Evolutionary conservation across 2,888 invertebrate species (phyloP).

Genomic region (Metacarcinus magister): DNA sequence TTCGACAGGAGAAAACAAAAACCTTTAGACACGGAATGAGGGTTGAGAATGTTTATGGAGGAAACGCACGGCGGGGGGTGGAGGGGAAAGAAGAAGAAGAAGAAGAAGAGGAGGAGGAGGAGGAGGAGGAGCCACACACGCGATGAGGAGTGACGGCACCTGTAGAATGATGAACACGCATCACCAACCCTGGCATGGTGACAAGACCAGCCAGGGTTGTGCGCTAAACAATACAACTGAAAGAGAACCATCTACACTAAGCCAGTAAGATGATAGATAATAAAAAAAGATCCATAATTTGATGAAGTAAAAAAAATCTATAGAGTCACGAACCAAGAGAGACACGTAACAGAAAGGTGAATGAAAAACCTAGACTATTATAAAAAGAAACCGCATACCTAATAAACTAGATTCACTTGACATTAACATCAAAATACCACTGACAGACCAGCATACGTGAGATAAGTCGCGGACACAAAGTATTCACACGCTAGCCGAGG

Average conservation of each 20-base stretch:
- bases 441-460: neutral
- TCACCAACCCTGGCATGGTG: neutral
- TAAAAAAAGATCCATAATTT: neutral
- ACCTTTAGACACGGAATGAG: conserved; percentile 33
- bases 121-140: neutral
- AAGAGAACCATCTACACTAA: neutral
- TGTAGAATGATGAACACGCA: neutral
- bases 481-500: neutral
- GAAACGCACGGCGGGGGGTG: neutral
- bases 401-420: neutral
- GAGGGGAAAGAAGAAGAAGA: neutral
- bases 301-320: neutral
- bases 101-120: neutral
- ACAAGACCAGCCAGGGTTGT: neutral
- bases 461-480: conserved; percentile 18
- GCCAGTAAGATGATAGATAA: neutral
- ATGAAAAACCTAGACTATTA: neutral
- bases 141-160: neutral
- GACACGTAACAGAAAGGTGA: neutral
- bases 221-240: neutral
- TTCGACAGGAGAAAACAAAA: conserved; percentile 1
- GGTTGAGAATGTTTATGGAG: neutral
- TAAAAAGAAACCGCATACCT: neutral
- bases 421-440: neutral
- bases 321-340: neutral